Evolutionary conservation across 23 tunicate genomes (phyloP).

Genomic region (Styela clava): DNA sequence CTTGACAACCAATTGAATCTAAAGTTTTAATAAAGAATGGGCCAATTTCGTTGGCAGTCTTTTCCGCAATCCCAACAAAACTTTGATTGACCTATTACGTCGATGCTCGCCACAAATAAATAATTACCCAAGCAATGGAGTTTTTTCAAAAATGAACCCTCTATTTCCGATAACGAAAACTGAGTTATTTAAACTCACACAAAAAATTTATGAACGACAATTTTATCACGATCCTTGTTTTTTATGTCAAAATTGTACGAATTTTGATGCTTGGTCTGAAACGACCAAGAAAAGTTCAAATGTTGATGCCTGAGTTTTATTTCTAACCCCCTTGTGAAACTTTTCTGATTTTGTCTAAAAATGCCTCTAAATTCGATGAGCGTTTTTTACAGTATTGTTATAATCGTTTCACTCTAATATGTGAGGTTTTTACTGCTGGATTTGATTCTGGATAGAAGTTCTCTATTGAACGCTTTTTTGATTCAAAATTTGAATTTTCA

Average conservation of each 20-base stretch:
- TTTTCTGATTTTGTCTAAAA: constrained; percentile 1
- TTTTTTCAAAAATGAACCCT: neutral
- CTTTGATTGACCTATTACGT: constrained; percentile 21
- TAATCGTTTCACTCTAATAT: constrained; percentile 40
- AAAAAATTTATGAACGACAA: constrained; percentile 17
- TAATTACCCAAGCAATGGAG: constrained; percentile 32
- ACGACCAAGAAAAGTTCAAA: neutral
- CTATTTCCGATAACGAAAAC: constrained; percentile 25
- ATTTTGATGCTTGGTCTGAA: constrained; percentile 26
- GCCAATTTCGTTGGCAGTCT: constrained; percentile 50
- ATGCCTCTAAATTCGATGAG: constrained; percentile 41
- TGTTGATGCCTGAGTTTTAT: neutral
- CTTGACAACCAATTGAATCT: too few species aligned
- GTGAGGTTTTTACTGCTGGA: constrained; percentile 41
- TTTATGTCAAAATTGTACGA: constrained; percentile 30
- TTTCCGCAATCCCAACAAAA: constrained; percentile 30
- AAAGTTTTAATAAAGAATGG: too few species aligned
- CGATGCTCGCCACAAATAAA: constrained; percentile 22
- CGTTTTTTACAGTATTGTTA: constrained; percentile 35
- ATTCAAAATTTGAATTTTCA: too few species aligned
- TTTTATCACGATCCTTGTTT: constrained; percentile 15
- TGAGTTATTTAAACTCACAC: neutral
- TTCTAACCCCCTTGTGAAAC: constrained; percentile 37
- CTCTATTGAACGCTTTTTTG: constrained; percentile 35
- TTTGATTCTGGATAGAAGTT: constrained; percentile 32